Evolutionary conservation across 2,113 vertebrate species (phyloP).

Genomic region (Pangasianodon hypophthalmus): DNA sequence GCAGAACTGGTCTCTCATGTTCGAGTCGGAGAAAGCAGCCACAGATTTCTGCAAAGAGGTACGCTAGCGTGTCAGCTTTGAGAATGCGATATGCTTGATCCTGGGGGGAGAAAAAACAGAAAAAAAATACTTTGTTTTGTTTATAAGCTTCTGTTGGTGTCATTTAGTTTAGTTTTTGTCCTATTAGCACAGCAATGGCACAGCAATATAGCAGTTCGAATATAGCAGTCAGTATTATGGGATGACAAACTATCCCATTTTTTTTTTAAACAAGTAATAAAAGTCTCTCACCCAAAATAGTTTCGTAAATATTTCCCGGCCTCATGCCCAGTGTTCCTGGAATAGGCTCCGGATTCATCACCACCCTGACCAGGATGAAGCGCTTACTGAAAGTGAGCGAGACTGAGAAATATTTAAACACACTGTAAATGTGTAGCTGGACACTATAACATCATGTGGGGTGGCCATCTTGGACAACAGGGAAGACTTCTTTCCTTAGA

Average conservation of each 20-base stretch:
- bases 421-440: too few species aligned
- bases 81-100: too few species aligned
- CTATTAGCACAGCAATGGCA: background rate
- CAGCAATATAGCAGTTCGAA: background rate
- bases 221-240: background rate
- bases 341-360: too few species aligned
- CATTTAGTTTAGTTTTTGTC: background rate
- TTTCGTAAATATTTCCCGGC: background rate
- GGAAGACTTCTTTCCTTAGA: background rate
- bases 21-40: slow-evolving; percentile 85
- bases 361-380: too few species aligned
- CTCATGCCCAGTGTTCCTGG: too few species aligned
- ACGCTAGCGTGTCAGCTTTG: too few species aligned
- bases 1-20: slow-evolving; percentile 97
- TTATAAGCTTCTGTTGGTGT: background rate
- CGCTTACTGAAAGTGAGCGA: too few species aligned
- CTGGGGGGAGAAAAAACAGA: background rate
- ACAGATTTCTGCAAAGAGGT: slow-evolving; percentile 92
- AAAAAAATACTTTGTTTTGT: background rate
- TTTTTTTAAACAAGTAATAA: too few species aligned
- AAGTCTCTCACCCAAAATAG: background rate
- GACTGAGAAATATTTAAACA: too few species aligned
- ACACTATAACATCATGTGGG: background rate
- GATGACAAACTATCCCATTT: background rate
- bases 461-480: background rate